phyloP scores from a whole-genome alignment of 2,113 vertebrate species.

The Gobius niger region DNA sequence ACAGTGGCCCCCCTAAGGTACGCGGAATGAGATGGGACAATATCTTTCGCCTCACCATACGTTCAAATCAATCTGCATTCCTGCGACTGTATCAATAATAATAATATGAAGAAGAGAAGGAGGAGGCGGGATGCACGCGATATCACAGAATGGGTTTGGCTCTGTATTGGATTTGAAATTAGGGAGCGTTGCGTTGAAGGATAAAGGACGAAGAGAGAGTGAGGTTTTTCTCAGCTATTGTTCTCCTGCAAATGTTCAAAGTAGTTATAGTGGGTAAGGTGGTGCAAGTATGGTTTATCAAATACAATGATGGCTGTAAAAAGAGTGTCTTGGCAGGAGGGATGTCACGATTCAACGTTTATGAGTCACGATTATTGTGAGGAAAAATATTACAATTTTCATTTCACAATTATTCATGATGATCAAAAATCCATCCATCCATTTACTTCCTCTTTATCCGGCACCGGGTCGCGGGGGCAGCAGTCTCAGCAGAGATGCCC shows the following conservation, averaged over 20 bases:
- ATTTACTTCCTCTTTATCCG: too few species aligned
- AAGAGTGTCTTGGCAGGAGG: too few species aligned
- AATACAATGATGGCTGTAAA: too few species aligned
- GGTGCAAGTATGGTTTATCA: too few species aligned
- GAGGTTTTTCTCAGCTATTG: not conserved
- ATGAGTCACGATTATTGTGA: too few species aligned
- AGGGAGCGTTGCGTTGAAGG: not conserved
- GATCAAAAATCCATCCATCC: too few species aligned
- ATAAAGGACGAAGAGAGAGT: not conserved
- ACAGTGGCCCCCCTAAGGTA: slow-evolving; percentile 24
- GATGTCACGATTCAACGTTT: too few species aligned
- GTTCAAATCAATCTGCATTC: slow-evolving; percentile 12
- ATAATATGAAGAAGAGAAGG: not conserved
- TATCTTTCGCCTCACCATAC: slow-evolving; percentile 11
- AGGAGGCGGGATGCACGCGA: not conserved
- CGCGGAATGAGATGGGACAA: slow-evolving; percentile 17
- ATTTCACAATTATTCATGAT: too few species aligned
- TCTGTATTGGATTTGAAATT: not conserved
- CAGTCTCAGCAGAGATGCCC: too few species aligned
- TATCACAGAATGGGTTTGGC: not conserved
- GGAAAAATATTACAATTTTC: too few species aligned
- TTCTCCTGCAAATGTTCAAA: not conserved
- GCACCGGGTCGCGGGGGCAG: too few species aligned
- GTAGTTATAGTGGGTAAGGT: too few species aligned
- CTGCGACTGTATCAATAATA: not conserved